Evolutionary conservation across 2,888 invertebrate species (phyloP).

Genomic region (Eudasyphora cyanicolor): DNA sequence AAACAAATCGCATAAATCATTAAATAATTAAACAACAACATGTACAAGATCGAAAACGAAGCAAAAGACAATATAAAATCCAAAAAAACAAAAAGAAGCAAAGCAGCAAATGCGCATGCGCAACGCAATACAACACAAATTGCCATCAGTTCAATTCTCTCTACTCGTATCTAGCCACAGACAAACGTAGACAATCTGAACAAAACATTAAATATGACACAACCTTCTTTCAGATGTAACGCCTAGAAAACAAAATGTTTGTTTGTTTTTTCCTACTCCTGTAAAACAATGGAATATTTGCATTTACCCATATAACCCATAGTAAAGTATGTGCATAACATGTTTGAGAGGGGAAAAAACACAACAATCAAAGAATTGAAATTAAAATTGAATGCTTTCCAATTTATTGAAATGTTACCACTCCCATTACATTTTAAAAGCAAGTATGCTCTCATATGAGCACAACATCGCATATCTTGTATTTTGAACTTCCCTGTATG

Average conservation of each 20-base stretch:
- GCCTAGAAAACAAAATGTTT: not conserved
- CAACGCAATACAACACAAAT: not conserved
- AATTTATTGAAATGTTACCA: not conserved
- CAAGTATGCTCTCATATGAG: not conserved
- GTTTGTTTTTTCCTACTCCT: not conserved
- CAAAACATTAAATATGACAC: not conserved
- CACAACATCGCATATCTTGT: too few species aligned
- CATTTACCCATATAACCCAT: too few species aligned
- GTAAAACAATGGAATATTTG: not conserved
- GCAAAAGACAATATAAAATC: not conserved
- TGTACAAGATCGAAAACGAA: not conserved
- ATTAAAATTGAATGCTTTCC: not conserved
- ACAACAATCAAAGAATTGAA: not conserved
- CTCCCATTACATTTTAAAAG: not conserved
- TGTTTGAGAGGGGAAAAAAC: not conserved
- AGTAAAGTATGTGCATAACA: not conserved
- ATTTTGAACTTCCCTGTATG: not conserved
- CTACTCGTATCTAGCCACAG: too few species aligned
- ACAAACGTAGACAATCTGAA: not conserved
- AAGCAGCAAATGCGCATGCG: not conserved
- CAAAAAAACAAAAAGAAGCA: not conserved
- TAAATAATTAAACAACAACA: slow-evolving; percentile 40
- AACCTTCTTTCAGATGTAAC: not conserved
- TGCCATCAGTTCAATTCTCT: not conserved
- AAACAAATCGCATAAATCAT: slow-evolving; percentile 46